A percentile compares a stretch with the other conserved stretches of the same genome.
Conservation (phyloP, 2,797 vertebrate genomes). For the Champsocephalus esox region DNA sequence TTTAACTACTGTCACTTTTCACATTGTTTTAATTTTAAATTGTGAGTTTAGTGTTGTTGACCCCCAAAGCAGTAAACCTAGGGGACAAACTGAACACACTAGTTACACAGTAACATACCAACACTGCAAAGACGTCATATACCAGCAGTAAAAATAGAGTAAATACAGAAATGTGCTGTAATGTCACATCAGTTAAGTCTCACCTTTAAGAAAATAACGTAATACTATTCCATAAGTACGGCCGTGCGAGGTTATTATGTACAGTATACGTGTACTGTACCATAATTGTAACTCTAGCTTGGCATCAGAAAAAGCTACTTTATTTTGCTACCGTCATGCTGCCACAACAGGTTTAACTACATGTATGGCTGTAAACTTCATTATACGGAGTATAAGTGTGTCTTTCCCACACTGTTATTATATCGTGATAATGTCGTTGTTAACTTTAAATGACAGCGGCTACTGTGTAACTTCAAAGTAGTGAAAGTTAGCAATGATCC, state of each 20-base stretch:
- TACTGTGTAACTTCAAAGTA: not conserved
- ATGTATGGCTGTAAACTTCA: not conserved
- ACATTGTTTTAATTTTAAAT: too few relatives aligned
- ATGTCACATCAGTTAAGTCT: not conserved
- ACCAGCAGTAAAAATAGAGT: not conserved
- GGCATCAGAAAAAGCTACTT: conserved; percentile 4
- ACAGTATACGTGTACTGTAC: not conserved
- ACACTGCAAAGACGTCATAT: not conserved
- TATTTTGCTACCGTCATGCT: not conserved
- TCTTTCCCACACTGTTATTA: not conserved
- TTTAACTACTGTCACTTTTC: too few relatives aligned
- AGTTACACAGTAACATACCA: not conserved
- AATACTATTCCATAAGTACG: not conserved
- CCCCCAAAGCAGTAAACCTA: too few relatives aligned
- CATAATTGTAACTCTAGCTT: conserved; percentile 5
- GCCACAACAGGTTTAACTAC: not conserved
- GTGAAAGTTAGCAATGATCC: conserved; percentile 43
- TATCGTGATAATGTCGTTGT: not conserved
- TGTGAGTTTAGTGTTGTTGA: too few relatives aligned
- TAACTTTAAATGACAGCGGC: conserved; percentile 7
- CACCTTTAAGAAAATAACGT: not conserved
- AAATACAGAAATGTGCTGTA: not conserved
- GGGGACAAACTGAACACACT: not conserved
- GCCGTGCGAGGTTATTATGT: not conserved
- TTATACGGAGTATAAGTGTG: not conserved